These are phyloP conservation scores for Ericerus pela DNA, from an alignment of 1,140 invertebrate species.

Conservation along the genomic window DNA sequence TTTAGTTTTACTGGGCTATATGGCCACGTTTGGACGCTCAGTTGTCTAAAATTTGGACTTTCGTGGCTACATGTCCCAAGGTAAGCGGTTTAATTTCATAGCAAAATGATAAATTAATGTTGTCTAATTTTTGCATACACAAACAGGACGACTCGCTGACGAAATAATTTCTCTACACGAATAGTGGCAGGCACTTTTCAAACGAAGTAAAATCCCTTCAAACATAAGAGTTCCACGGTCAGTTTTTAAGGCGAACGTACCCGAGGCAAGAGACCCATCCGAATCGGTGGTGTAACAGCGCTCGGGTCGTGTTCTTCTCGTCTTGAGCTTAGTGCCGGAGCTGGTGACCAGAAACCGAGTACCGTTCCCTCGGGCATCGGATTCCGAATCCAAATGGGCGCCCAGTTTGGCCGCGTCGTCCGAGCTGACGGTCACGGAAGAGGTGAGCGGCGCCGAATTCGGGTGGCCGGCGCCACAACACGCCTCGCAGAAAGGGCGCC, in stretches of 20 bases:
- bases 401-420: not conserved
- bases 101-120: too few relatives aligned
- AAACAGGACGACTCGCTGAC: too few relatives aligned
- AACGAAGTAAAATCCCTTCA: too few relatives aligned
- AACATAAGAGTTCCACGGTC: too few relatives aligned
- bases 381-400: conserved; percentile 42
- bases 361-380: conserved; percentile 64
- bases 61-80: too few relatives aligned
- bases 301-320: not conserved
- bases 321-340: not conserved
- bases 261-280: not conserved
- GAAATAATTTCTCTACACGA: too few relatives aligned
- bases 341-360: conserved; percentile 53
- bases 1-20: too few relatives aligned
- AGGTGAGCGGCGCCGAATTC: not conserved
- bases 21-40: too few relatives aligned
- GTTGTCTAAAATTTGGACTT: too few relatives aligned
- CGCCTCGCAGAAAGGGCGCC: not conserved
- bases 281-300: not conserved
- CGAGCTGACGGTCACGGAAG: not conserved
- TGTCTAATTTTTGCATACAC: too few relatives aligned
- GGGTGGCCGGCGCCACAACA: not conserved
- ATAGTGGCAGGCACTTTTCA: too few relatives aligned
- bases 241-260: not conserved
- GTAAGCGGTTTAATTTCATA: too few relatives aligned